Evolutionary conservation across 2,797 vertebrate genomes (phyloP).

Genomic region (Sebastes cheni): DNA sequence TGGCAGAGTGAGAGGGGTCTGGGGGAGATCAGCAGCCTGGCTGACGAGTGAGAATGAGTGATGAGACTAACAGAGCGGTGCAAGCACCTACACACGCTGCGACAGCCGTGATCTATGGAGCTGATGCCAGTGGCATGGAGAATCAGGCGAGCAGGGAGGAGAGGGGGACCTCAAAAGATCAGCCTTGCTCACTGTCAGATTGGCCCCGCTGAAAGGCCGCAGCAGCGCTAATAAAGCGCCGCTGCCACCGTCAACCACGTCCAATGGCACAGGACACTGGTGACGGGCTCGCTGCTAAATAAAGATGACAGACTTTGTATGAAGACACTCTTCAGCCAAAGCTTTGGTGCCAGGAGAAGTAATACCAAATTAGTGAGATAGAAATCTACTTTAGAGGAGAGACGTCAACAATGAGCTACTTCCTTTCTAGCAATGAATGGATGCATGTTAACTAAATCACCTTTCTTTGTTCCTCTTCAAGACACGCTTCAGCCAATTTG

Average conservation of each 20-base stretch:
- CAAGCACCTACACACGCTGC: conserved; percentile 85
- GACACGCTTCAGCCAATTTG: neutral
- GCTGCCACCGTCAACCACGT: conserved; percentile 47
- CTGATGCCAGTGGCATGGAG: conserved; percentile 81
- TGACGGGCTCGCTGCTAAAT: conserved; percentile 55
- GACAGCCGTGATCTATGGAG: conserved; percentile 87
- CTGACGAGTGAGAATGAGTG: conserved; percentile 83
- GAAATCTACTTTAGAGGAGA: conserved; percentile 22
- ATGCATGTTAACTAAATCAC: neutral
- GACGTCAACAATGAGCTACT: conserved; percentile 18
- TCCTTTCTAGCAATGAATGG: neutral
- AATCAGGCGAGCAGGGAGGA: conserved; percentile 75
- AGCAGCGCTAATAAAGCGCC: conserved; percentile 44
- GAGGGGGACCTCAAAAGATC: conserved; percentile 76
- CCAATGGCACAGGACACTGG: conserved; percentile 43
- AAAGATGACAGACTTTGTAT: conserved; percentile 63
- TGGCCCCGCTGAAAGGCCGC: conserved; percentile 56
- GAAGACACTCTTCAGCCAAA: conserved; percentile 41
- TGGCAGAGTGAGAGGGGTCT: conserved; percentile 67
- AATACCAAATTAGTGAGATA: conserved; percentile 31
- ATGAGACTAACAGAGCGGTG: conserved; percentile 87
- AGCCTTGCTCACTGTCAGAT: conserved; percentile 63
- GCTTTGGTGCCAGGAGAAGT: conserved; percentile 25
- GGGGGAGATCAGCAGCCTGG: conserved; percentile 79
- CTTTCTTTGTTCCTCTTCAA: neutral